Evolutionary conservation across 2,888 invertebrate genomes (phyloP), one percentile per base, ranked within the genome.

Genomic region (Cistogaster globosa): DNA sequence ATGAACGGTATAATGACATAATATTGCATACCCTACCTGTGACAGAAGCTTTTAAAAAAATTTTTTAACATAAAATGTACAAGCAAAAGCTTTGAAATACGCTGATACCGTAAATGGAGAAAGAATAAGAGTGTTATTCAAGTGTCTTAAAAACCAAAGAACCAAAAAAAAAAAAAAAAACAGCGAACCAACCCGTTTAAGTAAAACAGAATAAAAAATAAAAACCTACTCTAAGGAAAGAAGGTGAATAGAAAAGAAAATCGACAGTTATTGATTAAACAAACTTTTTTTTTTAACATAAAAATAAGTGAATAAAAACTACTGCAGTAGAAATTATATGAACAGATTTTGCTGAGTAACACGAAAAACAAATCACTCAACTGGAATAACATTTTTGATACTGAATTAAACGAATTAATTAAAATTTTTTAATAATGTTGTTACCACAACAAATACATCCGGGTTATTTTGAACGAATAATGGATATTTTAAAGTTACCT

Each of bases 401-500:
- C 42, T 60, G 18, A 0, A 12, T n/a, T 12, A 48, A 42, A 26
- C 51, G 18, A 0, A 12, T n/a, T 12, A 48, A 71, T 0, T 18
- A 48, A 55, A 55, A 53, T 4, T 20, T 20, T 38, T 4, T 12
- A 60, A 55, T 0, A 78, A 88, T 86, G 88, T 88, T 91, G 88
- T 67, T 91, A 87, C 88, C 89, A 62, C 62, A 86, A 18, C 79
- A 84, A 69, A 53, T 76, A 68, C 84, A 69, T 42, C 83, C 75
- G 42, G 86, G 76, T 69, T 87, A 69, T 69, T 88, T 87, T 87
- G 89, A 88, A 85, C 87, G 81, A 62, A 87, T 84, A 86, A 87
- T 88, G 89, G 88, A 91, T 22, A 86, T 88, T 75, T 51, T 90
- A 11, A 89, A 90, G 88, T 89, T 91, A 32, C 92, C 92, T 8